Conservation (phyloP, 2,888 invertebrate genomes). For the Dynastes maya region DNA sequence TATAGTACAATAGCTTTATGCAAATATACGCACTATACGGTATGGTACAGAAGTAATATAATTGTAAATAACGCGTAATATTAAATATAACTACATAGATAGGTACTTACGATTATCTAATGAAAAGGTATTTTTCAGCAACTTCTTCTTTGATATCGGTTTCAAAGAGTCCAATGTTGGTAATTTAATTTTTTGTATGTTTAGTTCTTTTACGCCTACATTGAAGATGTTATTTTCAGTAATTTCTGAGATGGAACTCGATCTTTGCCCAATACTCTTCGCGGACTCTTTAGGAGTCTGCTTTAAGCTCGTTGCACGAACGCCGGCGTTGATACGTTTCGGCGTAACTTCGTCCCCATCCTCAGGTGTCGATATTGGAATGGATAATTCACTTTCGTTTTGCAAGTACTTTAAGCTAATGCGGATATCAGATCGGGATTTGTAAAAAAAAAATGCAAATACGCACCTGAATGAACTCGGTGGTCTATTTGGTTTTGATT, state of each 20-base stretch:
- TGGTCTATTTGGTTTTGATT: constrained; percentile 74
- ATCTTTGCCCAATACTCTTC: constrained; percentile 58
- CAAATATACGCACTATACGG: too few relatives aligned
- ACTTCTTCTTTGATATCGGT: constrained; percentile 71
- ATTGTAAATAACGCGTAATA: too few relatives aligned
- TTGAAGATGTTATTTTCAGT: constrained; percentile 68
- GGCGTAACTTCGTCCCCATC: constrained; percentile 50
- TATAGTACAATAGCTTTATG: too few relatives aligned
- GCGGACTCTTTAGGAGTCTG: constrained; percentile 61
- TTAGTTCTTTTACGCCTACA: constrained; percentile 64
- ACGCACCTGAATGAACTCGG: constrained; percentile 84
- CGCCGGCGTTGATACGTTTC: background rate
- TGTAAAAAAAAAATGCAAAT: background rate
- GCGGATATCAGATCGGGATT: background rate
- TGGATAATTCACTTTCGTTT: constrained; percentile 69
- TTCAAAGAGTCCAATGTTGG: constrained; percentile 73
- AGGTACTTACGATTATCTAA: constrained; percentile 66
- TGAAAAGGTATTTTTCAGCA: constrained; percentile 66
- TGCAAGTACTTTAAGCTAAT: constrained; percentile 78
- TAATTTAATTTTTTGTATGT: constrained; percentile 70
- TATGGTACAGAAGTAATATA: too few relatives aligned
- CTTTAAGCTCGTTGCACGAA: constrained; percentile 55
- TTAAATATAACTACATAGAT: background rate
- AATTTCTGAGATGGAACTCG: constrained; percentile 66
- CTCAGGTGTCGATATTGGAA: constrained; percentile 59